These are phyloP conservation scores for Lacanobia oleracea DNA, from an alignment of 2,888 invertebrate species.

Conservation along the genomic window DNA sequence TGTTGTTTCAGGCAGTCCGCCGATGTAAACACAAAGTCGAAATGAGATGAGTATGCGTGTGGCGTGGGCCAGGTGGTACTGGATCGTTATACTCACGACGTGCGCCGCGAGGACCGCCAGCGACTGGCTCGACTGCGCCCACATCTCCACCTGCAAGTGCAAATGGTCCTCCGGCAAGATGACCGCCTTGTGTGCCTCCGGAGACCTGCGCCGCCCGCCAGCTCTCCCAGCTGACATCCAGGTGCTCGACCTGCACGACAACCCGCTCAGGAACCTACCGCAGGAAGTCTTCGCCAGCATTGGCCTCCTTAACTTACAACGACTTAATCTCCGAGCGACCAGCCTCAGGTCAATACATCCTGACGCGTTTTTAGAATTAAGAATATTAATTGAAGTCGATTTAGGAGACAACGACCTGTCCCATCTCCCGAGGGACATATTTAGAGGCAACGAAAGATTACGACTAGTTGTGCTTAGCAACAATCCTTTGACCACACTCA, in stretches of 20 bases:
- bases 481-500: slow-evolving; percentile 94
- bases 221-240: slow-evolving; percentile 90
- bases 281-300: slow-evolving; percentile 95
- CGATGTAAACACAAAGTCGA: slow-evolving; percentile 88
- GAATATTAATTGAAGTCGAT: slow-evolving; percentile 96
- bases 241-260: slow-evolving; percentile 95
- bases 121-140: slow-evolving; percentile 97
- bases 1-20: slow-evolving; percentile 89
- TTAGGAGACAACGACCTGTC: slow-evolving; percentile 95
- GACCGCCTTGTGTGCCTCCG: slow-evolving; percentile 95
- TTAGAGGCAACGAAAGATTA: slow-evolving; percentile 95
- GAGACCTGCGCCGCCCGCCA: slow-evolving; percentile 95
- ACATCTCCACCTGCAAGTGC: slow-evolving; percentile 95
- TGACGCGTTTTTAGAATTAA: slow-evolving; percentile 96
- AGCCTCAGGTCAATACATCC: slow-evolving; percentile 94
- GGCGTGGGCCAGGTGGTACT: slow-evolving; percentile 90
- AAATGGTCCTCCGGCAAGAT: slow-evolving; percentile 98
- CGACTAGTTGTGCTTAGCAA: slow-evolving; percentile 94
- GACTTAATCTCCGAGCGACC: slow-evolving; percentile 94
- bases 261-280: slow-evolving; percentile 93
- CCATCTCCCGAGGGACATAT: slow-evolving; percentile 94
- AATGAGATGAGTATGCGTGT: slow-evolving; percentile 91
- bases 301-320: slow-evolving; percentile 95
- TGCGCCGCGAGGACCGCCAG: slow-evolving; percentile 88
- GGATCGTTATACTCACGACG: slow-evolving; percentile 88